These are phyloP conservation scores for Perizoma flavofasciatum DNA, from an alignment of 2,888 invertebrate genomes.

Conservation along the genomic window DNA sequence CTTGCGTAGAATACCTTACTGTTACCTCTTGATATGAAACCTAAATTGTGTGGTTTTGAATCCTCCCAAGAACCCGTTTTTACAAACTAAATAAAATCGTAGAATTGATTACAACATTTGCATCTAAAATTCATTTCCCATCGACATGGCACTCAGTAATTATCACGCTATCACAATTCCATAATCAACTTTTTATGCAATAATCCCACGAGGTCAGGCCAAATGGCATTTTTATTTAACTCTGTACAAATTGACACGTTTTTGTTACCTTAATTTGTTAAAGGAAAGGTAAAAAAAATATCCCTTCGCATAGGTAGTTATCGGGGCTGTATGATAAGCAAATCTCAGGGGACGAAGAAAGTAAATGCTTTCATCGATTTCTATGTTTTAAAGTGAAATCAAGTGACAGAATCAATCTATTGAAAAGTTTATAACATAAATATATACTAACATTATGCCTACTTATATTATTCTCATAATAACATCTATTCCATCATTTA, in stretches of 20 bases:
- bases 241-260: slow-evolving; percentile 13
- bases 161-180: slow-evolving; percentile 37
- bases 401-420: slow-evolving; percentile 18
- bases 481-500: no score
- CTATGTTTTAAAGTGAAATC: slow-evolving; percentile 18
- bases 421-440: slow-evolving; percentile 3
- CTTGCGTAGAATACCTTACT: no score
- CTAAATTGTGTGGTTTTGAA: no score
- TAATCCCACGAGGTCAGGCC: slow-evolving; percentile 49
- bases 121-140: slow-evolving; percentile 37
- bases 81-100: not conserved
- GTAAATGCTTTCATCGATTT: slow-evolving; percentile 6
- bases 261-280: not conserved
- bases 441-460: not conserved
- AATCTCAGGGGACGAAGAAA: not conserved
- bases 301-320: no score
- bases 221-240: slow-evolving; percentile 9
- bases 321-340: not conserved
- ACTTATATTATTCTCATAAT: no score
- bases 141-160: slow-evolving; percentile 32
- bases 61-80: no score
- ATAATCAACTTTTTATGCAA: slow-evolving; percentile 43
- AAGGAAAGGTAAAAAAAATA: no score
- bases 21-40: no score
- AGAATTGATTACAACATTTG: slow-evolving; percentile 27